A percentile compares a stretch with the other conserved stretches of the same genome.
Evolutionary conservation across 2,797 vertebrate genomes (phyloP).

Genomic region (Vespertilio murinus): DNA sequence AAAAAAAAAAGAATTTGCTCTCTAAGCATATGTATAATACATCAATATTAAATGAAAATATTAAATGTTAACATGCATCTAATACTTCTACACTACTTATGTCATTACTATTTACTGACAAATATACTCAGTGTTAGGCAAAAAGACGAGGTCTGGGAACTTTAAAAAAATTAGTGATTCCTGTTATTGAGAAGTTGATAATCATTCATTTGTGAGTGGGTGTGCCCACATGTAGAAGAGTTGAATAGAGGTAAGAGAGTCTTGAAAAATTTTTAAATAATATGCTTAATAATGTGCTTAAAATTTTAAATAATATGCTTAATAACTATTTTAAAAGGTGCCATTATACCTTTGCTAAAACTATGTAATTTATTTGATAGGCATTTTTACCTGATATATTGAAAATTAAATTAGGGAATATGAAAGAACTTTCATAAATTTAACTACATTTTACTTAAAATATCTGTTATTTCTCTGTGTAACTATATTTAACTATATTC

Average conservation of each 20-base stretch:
- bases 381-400: neutral
- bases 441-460: neutral
- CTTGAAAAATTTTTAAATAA: neutral
- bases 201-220: neutral
- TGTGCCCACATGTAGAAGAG: neutral
- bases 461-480: neutral
- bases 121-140: neutral
- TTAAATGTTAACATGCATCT: neutral
- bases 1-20: neutral
- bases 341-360: neutral
- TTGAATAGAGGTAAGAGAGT: constrained; percentile 37
- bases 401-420: constrained; percentile 38
- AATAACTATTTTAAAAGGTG: constrained; percentile 51
- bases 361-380: neutral
- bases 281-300: constrained; percentile 31
- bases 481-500: neutral
- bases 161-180: neutral
- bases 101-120: neutral
- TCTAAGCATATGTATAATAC: neutral
- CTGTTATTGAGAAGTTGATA: neutral
- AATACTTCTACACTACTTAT: neutral
- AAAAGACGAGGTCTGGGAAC: neutral
- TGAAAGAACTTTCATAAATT: neutral
- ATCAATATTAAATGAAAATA: neutral
- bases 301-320: constrained; percentile 28